phyloP scores from a whole-genome alignment of 1,140 invertebrate genomes.

The Holotrichia oblita region DNA sequence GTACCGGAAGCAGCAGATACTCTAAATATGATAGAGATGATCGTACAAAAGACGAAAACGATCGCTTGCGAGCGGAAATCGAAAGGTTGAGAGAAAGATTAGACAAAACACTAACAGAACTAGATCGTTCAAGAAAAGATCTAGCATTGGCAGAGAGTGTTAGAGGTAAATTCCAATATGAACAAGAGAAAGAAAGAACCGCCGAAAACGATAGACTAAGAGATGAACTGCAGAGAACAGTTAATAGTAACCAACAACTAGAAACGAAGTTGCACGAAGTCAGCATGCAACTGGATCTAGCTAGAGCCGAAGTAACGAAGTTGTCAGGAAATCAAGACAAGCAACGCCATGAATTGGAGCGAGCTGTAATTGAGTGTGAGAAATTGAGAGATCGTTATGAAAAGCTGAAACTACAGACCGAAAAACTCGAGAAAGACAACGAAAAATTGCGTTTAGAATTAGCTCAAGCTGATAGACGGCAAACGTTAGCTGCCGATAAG shows the following conservation, averaged over 20 bases:
- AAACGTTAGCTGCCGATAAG: conserved; percentile 70
- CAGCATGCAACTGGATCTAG: conserved; percentile 81
- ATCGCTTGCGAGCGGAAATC: conserved; percentile 81
- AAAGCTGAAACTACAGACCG: conserved; percentile 76
- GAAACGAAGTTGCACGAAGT: conserved; percentile 82
- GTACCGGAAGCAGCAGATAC: conserved; percentile 71
- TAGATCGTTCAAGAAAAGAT: conserved; percentile 79
- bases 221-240: conserved; percentile 76
- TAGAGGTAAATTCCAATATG: conserved; percentile 87
- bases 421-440: conserved; percentile 78
- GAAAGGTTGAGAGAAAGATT: conserved; percentile 83
- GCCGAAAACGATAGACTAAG: conserved; percentile 70
- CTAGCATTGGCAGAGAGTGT: conserved; percentile 78
- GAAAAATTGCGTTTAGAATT: conserved; percentile 76
- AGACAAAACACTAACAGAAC: conserved; percentile 81
- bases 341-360: conserved; percentile 78
- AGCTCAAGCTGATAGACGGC: conserved; percentile 72
- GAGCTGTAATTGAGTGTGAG: conserved; percentile 84
- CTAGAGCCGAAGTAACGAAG: conserved; percentile 80
- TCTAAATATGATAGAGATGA: conserved; percentile 82
- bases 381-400: conserved; percentile 86
- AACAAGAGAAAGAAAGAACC: conserved; percentile 84
- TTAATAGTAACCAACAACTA: conserved; percentile 72
- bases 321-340: conserved; percentile 77
- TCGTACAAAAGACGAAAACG: conserved; percentile 79